Evolutionary conservation across 2,113 vertebrate genomes (phyloP), one percentile per base, ranked within the genome.

Genomic region (Leuciscus idus): DNA sequence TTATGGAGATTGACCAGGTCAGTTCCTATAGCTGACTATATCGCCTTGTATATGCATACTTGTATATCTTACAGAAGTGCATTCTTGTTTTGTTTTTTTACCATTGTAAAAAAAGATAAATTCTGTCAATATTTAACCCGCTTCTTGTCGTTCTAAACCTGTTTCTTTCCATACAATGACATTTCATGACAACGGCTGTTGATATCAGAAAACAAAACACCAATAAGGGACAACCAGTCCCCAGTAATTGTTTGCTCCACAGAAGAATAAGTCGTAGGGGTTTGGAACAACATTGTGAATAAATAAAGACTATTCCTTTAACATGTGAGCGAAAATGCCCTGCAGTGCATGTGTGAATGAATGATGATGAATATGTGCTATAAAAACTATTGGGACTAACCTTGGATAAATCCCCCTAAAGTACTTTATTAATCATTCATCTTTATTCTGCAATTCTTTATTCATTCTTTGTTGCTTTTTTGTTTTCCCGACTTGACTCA

Each of bases 1-100:
- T 99, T 89, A 99, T 98, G 97, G 98, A 99, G 93, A 98, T 99
- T 77, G 98, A 99, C 92, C 98, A 99, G 96, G 98, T 99, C 89
- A 92, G 96, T 86, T 26, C 26, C 1, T 77, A 26, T 28, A 6
- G 43, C 10, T 50, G 23, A 50, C n/a, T 50, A 8, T 2, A 28
- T 28, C 23, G 28, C 7, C 19, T n/a, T 46, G 8, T 74, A n/a
- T 6, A 75, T 50, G n/a, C 73, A 50, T 50, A n/a, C 3, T n/a
- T 12, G 1, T 26, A 1, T 48, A 74, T 26, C 23, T 48, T 26
- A 48, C 11, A 48, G 1, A 26, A 28, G 3, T 4, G 13, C 43
- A 17, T 50, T 0, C 1, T 48, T 48, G 11, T 17, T 74, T 48
- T n/a, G n/a, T n/a, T 46, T 73, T 23, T 57, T 7, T 21, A 13